Evolutionary conservation across 2,113 vertebrate species (phyloP).

Genomic region (Sardina pilchardus): DNA sequence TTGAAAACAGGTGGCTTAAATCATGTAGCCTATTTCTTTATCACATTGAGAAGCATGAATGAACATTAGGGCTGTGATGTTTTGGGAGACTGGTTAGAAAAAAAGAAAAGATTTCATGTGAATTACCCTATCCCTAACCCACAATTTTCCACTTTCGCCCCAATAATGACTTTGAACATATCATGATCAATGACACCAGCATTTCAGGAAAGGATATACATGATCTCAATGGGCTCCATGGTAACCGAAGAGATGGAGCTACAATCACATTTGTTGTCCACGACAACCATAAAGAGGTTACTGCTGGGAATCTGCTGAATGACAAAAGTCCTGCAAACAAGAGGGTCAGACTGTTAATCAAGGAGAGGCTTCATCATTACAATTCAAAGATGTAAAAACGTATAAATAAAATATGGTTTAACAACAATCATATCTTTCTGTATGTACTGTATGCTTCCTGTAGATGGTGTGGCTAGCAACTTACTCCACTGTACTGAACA

Average conservation of each 20-base stretch:
- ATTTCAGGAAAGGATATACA: conserved; percentile 88
- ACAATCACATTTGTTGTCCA: conserved; percentile 94
- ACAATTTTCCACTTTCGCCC: no score
- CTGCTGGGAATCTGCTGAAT: conserved; percentile 99
- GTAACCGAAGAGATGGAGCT: conserved; percentile 83
- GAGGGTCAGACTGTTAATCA: conserved; percentile 20
- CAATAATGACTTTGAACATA: no score
- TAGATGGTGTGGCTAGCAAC: no score
- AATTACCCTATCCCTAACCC: no score
- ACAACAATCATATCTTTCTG: not conserved
- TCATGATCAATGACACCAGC: no score
- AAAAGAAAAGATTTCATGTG: no score
- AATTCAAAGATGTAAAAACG: not conserved
- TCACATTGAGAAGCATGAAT: no score
- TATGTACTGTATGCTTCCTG: not conserved
- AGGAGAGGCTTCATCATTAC: not conserved
- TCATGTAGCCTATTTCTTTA: no score
- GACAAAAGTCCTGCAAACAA: conserved; percentile 88
- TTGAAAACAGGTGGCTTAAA: no score
- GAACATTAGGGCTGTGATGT: no score
- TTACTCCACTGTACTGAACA: not conserved
- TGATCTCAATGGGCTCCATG: conserved; percentile 97
- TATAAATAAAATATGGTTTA: not conserved
- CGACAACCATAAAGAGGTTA: conserved; percentile 99
- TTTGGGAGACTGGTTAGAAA: no score